Percentiles rank a stretch among this genome's conserved stretches.
These are phyloP conservation scores for Phalanger gymnotis DNA, from an alignment of 2,797 vertebrate genomes.

Conservation along the genomic window DNA sequence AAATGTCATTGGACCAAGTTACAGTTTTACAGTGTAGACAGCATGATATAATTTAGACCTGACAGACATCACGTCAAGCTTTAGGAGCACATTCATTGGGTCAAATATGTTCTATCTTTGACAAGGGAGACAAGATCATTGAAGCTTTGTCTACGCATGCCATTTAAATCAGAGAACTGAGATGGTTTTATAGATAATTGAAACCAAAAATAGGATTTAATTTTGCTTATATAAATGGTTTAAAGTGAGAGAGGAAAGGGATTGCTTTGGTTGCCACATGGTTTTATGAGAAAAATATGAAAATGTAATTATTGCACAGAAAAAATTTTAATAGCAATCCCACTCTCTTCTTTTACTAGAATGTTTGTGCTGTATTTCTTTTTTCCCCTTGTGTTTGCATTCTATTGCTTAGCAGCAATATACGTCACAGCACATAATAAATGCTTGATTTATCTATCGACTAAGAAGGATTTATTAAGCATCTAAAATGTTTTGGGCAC, in stretches of 20 bases:
- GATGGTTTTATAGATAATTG: neutral
- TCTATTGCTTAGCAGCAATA: neutral
- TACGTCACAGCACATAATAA: neutral
- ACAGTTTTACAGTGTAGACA: slow-evolving; percentile 18
- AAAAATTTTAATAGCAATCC: neutral
- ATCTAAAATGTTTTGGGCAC: neutral
- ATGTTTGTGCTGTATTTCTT: neutral
- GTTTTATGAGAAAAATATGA: slow-evolving; percentile 12
- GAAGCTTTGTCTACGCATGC: neutral
- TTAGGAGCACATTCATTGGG: slow-evolving; percentile 27
- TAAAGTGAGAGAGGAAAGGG: neutral
- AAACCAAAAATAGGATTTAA: neutral
- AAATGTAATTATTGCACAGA: neutral
- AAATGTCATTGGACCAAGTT: neutral
- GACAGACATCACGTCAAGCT: neutral
- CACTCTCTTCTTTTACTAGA: neutral
- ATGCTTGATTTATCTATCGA: neutral
- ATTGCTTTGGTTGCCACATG: accelerated
- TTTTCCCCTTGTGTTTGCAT: neutral
- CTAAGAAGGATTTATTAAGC: neutral
- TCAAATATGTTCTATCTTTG: neutral
- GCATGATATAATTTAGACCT: slow-evolving; percentile 31
- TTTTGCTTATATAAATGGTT: neutral
- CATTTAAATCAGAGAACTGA: neutral
- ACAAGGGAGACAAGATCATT: slow-evolving; percentile 7